Base-by-base conservation (phyloP, 2,113 vertebrate genomes). In the Geothlypis trichas region DNA sequence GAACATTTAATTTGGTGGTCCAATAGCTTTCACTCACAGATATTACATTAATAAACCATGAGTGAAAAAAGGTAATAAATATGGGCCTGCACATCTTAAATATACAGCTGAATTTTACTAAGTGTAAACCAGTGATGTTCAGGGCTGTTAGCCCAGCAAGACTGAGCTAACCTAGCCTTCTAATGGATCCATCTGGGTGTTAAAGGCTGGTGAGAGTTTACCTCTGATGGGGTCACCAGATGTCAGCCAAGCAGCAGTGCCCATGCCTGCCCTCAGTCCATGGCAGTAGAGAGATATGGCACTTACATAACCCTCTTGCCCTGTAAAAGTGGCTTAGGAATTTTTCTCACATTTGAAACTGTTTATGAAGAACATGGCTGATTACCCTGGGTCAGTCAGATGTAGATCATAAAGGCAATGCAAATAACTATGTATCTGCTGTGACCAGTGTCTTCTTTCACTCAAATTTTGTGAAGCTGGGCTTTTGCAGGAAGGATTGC, bases 401-500 rank as follows among this genome's bases (percentile, higher is more conserved):
- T 28, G 30, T 18, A 67, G 69, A 59, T 78, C 57, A 67, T 27
- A 71, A 78, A 84, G 57, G 42, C 5, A 4, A 46, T 63, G 47
- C 18, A 55, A 71, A 71, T 23, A 47, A 37, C 69, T 21, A 1
- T 5, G 3, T 67, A 46, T 18, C 57, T 47, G 31, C 61, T 78
- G 51, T 35, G 46, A 58, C 13, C 20, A 28, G 17, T 12, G 11
- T 42, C 68, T 35, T 57, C 35, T 22, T 67, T 51, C 31, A 59
- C 12, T 13, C 42, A 23, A 5, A 0, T 17, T 22, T 54, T 0
- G 1, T 13, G n/a, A 67, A 82, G 46, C 1, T 82, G 82, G 47
- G 42, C 33, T 78, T 37, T 67, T 84, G 61, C 39, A 84, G 61
- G 15, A 78, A 28, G 15, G 17, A 89, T 66, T 15, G 24, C 44